Base-by-base conservation (phyloP, 2,113 vertebrate genomes). In the Paracanthobrama guichenoti region DNA sequence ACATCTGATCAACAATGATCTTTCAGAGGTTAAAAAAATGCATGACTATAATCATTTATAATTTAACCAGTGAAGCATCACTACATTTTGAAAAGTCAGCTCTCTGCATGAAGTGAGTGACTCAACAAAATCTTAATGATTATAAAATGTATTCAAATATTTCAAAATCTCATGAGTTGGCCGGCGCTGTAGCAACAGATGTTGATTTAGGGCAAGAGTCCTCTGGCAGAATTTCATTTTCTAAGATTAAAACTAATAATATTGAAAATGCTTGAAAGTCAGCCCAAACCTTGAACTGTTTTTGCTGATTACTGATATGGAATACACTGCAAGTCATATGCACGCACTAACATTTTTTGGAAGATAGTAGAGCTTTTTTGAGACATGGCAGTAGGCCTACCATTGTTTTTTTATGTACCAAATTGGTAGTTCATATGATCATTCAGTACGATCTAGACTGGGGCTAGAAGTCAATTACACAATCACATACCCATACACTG, bases 191-290 rank as follows among this genome's bases (percentile, higher is more conserved):
- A 79, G 55, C n/a, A 24, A 79, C 35, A 79, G 76, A 60, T 79
- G 55, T 60, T 79, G 5, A 60, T 79, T 60, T 62, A 79, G 57
- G 22, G 1, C 31, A 2, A 24, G 31, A 57, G 55, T 79, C 22
- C 76, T 9, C 76, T 79, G 76, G 55, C 76, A 60, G 55, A 78
- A 13, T 62, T 79, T 44, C 73, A 79, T 60, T 79, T 59, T 62
- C 16, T 75, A 75, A 53, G 73, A 75, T 75, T 53, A 75, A 75
- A 53, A 75, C 46, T 75, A 53, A 53, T 31, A 75, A 60, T 44
- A 79, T 26, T 14, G 22, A 62, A 79, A 79, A 44, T 59, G 53
- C 10, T 77, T 57, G 26, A 22, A 77, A 77, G 18, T 75, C 48
- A 73, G 50, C 20, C 74, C 26, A 77, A 77, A 77, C 28, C 42